Evolutionary conservation across 2,113 vertebrate species (phyloP).

Genomic region (Muscicapa adusta): DNA sequence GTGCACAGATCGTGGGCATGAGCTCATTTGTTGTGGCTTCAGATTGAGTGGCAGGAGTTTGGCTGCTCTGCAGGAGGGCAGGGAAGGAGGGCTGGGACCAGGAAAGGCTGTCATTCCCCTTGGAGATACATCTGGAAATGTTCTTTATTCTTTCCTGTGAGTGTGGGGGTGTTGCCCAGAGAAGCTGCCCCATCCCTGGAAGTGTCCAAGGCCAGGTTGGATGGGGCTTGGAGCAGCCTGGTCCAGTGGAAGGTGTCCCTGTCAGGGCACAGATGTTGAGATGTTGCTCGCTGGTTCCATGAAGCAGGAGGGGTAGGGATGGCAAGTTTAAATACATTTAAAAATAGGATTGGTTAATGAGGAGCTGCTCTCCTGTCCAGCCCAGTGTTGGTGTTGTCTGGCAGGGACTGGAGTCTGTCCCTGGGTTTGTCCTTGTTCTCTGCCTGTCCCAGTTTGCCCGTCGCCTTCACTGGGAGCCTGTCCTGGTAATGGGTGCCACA

Average conservation of each 20-base stretch:
- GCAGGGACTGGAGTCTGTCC: not conserved
- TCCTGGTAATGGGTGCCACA: not conserved
- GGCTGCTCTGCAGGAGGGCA: not conserved
- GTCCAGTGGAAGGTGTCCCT: not conserved
- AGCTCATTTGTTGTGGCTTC: conserved; percentile 25
- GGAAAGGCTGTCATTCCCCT: not conserved
- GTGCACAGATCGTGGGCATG: not conserved
- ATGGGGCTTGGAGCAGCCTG: not conserved
- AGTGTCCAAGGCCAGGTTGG: not conserved
- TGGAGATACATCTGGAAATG: not conserved
- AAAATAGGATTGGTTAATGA: not conserved
- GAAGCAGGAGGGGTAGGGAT: not conserved
- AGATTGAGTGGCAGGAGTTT: not conserved
- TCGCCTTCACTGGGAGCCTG: rapidly evolving
- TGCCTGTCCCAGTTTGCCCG: rapidly evolving
- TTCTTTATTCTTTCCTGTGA: not conserved
- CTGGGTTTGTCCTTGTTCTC: rapidly evolving
- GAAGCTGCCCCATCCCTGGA: not conserved
- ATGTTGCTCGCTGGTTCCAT: rapidly evolving
- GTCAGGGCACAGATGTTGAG: not conserved
- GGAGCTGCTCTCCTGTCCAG: not conserved
- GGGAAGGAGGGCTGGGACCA: not conserved
- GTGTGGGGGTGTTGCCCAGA: not conserved
- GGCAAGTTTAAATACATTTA: not conserved
- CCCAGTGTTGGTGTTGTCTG: not conserved